phyloP scores from a whole-genome alignment of 2,113 vertebrate species.

The Egretta garzetta region DNA sequence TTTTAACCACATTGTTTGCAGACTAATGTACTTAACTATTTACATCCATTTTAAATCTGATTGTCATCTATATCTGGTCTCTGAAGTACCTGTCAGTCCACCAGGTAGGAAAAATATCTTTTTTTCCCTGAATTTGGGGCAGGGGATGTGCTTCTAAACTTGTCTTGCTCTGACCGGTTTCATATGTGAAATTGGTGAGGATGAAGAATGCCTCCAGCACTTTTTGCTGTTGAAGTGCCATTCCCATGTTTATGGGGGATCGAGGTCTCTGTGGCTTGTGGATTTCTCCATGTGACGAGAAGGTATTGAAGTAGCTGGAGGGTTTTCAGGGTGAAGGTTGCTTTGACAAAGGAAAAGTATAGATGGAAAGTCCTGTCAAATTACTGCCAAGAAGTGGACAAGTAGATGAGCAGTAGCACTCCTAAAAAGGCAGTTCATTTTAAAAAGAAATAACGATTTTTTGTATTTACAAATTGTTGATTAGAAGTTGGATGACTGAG shows the following conservation, averaged over 20 bases:
- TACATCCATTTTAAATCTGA: not conserved
- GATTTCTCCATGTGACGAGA: not conserved
- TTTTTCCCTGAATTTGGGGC: not conserved
- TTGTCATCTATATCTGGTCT: not conserved
- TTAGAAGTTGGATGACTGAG: not conserved
- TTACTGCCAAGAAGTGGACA: not conserved
- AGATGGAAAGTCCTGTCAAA: not conserved
- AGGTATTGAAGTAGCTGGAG: not conserved
- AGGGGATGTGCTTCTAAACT: not conserved
- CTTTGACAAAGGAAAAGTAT: not conserved
- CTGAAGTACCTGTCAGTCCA: not conserved
- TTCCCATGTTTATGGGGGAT: not conserved
- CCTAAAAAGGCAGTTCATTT: not conserved
- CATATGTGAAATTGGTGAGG: not conserved
- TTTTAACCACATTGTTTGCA: not conserved
- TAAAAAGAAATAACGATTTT: not conserved
- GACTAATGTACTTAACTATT: not conserved
- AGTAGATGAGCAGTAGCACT: not conserved
- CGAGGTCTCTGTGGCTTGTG: not conserved
- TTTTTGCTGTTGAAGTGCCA: not conserved
- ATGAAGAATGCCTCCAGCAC: not conserved
- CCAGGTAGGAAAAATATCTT: not conserved
- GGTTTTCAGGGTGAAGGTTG: not conserved
- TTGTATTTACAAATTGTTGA: not conserved
- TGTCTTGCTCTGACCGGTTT: not conserved